Evolutionary conservation across 2,797 vertebrate genomes (phyloP).

Genomic region (Glossophaga mutica): DNA sequence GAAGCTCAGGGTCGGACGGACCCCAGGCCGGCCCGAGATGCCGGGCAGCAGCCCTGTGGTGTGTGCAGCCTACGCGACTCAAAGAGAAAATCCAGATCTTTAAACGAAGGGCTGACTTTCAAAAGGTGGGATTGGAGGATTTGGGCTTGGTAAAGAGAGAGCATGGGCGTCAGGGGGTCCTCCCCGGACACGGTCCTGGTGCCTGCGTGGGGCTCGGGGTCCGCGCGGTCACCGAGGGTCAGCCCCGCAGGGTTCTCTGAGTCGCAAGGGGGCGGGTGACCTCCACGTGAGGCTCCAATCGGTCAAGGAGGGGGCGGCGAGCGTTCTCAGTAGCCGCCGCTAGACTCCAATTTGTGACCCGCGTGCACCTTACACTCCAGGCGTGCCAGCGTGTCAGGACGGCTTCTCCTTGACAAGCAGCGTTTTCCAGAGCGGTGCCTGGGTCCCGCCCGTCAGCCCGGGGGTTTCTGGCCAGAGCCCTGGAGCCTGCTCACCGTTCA

Average conservation of each 20-base stretch:
- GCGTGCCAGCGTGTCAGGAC: conserved; percentile 20
- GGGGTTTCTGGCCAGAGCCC: conserved; percentile 58
- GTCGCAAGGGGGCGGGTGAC: neutral
- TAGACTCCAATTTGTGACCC: neutral
- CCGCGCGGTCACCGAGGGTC: neutral
- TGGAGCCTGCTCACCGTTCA: conserved; percentile 58
- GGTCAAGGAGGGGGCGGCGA: neutral
- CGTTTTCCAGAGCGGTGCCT: conserved; percentile 59
- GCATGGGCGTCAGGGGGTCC: neutral
- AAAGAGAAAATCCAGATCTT: neutral
- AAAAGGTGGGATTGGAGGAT: neutral
- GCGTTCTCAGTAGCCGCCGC: neutral
- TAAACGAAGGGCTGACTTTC: neutral
- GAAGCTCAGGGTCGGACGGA: neutral
- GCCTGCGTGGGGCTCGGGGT: neutral
- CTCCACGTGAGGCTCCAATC: neutral
- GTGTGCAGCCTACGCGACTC: neutral
- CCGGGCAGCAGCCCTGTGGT: accelerated
- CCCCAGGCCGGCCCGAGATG: neutral
- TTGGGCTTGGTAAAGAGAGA: neutral
- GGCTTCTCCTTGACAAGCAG: conserved; percentile 56
- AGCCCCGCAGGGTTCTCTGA: neutral
- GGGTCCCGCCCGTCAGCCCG: neutral
- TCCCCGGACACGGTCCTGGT: neutral
- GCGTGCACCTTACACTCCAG: neutral